A percentile compares a stretch with the other conserved stretches of the same genome.
Evolutionary conservation across 23 tunicate species (phyloP).

Genomic region (Trididemnum nubilum): DNA sequence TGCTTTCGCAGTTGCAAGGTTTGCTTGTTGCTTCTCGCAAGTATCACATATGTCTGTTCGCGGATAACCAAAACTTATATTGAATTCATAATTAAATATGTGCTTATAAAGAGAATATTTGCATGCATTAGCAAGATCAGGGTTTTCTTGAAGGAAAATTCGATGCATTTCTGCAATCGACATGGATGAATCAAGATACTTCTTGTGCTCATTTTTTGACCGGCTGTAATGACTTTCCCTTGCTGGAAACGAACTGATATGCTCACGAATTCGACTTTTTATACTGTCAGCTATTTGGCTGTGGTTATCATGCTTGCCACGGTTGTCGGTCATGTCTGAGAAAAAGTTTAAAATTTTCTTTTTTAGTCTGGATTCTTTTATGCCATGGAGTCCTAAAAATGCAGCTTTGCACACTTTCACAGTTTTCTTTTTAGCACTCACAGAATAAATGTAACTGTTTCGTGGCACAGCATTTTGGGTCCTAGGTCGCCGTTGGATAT

Average conservation of each 20-base stretch:
- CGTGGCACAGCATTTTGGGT: neutral
- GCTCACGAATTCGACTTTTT: constrained; percentile 25
- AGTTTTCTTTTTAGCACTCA: neutral
- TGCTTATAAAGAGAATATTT: constrained; percentile 6
- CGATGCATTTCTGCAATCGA: constrained; percentile 28
- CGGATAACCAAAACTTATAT: constrained; percentile 24
- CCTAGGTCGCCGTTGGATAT: constrained; percentile 11
- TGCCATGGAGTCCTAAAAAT: constrained; percentile 25
- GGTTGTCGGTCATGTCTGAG: constrained; percentile 9
- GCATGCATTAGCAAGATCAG: constrained; percentile 5
- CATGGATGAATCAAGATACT: neutral
- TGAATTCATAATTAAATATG: constrained; percentile 36
- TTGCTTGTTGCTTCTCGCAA: constrained; percentile 21
- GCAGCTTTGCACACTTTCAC: constrained; percentile 22
- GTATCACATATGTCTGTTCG: constrained; percentile 21
- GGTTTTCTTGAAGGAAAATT: neutral
- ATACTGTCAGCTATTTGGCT: neutral
- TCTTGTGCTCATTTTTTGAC: constrained; percentile 24
- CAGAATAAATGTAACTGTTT: constrained; percentile 7
- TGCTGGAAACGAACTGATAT: constrained; percentile 17
- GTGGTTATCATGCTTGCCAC: constrained; percentile 32
- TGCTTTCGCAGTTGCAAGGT: neutral
- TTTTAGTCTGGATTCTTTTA: constrained; percentile 20
- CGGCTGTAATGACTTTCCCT: constrained; percentile 28
- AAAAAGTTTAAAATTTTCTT: constrained; percentile 20